These are phyloP conservation scores for Candoia aspera DNA, from an alignment of 2,113 vertebrate species.

Conservation along the genomic window DNA sequence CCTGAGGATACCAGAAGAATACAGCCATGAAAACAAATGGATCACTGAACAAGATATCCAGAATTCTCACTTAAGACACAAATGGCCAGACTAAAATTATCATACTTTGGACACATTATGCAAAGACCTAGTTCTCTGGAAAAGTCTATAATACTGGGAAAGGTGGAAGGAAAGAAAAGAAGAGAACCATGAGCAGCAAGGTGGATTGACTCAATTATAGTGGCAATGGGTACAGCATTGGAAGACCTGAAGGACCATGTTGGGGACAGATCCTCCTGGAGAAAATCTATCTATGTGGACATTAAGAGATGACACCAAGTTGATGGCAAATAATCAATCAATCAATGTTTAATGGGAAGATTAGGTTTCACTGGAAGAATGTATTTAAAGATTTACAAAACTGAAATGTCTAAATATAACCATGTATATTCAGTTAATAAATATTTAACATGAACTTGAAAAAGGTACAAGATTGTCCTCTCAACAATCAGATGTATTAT, in stretches of 20 bases:
- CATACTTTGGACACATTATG: neutral
- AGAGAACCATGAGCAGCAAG: neutral
- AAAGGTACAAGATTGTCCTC: neutral
- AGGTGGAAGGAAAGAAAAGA: neutral
- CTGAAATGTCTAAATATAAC: neutral
- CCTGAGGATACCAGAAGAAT: neutral
- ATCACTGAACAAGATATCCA: neutral
- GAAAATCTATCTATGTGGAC: neutral
- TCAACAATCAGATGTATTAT: neutral
- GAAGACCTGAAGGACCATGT: neutral
- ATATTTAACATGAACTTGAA: neutral
- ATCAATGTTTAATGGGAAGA: neutral
- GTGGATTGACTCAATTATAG: neutral
- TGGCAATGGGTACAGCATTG: neutral
- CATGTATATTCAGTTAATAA: neutral
- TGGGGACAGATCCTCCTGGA: neutral
- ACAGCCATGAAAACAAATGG: neutral
- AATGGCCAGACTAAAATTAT: neutral
- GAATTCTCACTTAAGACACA: neutral
- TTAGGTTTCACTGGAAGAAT: neutral
- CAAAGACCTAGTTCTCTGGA: neutral
- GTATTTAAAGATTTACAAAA: neutral
- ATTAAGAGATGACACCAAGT: neutral
- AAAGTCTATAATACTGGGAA: neutral
- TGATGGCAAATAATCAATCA: neutral